Evolutionary conservation across 2,113 vertebrate genomes (phyloP).

Genomic region (Aptenodytes forsteri): DNA sequence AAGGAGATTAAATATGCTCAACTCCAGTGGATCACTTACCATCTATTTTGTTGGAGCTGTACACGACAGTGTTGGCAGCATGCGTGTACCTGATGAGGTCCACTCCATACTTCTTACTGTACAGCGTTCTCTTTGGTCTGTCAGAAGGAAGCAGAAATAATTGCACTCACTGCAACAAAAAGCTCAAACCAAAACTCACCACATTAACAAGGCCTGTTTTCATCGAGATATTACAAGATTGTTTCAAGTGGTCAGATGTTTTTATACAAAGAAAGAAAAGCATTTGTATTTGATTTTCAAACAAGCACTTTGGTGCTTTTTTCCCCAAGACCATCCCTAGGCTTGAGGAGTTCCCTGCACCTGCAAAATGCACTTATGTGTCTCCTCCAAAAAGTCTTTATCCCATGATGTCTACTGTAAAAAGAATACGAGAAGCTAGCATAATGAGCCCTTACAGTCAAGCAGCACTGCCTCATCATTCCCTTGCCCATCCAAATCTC

Average conservation of each 20-base stretch:
- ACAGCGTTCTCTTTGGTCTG: conserved; percentile 97
- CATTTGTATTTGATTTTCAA: background rate
- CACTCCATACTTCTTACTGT: conserved; percentile 99
- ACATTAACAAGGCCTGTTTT: background rate
- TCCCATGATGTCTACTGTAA: background rate
- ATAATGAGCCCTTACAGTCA: background rate
- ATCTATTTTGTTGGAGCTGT: conserved; percentile 99
- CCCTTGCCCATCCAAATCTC: background rate
- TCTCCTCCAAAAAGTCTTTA: background rate
- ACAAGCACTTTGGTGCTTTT: background rate
- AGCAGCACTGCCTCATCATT: background rate
- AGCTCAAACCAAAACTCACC: background rate
- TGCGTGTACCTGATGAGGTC: conserved; percentile 99
- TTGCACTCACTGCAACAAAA: background rate
- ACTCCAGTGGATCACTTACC: conserved; percentile 79
- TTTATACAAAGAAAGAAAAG: background rate
- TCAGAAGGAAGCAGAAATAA: conserved; percentile 37
- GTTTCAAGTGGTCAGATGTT: background rate
- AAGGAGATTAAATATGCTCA: background rate
- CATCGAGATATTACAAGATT: background rate
- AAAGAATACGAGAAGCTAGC: background rate
- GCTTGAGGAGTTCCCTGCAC: background rate
- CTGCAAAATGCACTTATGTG: background rate
- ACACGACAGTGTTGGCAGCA: conserved; percentile 98
- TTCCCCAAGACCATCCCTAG: background rate